Conservation (phyloP, 1,140 invertebrate species). For the Calycopis cecrops region DNA sequence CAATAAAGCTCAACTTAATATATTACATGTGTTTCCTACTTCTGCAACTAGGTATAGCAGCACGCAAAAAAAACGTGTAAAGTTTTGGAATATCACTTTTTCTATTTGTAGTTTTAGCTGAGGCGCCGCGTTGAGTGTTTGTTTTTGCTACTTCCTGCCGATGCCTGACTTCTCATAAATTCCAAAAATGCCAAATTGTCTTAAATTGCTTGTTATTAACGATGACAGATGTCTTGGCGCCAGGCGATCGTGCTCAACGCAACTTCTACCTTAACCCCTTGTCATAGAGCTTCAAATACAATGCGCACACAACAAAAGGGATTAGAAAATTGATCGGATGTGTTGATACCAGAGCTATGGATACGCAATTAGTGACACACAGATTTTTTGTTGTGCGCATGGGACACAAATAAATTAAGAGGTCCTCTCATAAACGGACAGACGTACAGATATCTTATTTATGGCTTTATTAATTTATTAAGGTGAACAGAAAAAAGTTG, state of each 20-base stretch:
- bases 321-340: conserved; percentile 46
- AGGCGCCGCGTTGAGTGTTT: conserved; percentile 37
- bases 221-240: conserved; percentile 71
- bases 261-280: conserved; percentile 23
- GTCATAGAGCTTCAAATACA: conserved; percentile 25
- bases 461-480: conserved; percentile 11
- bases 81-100: background rate
- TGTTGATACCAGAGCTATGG: conserved; percentile 60
- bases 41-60: background rate
- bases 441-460: conserved; percentile 12
- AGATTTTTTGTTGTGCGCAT: conserved; percentile 40
- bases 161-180: conserved; percentile 54
- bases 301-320: conserved; percentile 13
- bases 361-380: conserved; percentile 65
- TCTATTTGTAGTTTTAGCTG: background rate
- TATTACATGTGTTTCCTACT: background rate
- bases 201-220: conserved; percentile 73
- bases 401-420: conserved; percentile 21
- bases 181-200: conserved; percentile 70
- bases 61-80: conserved; percentile 4
- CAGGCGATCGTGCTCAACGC: conserved; percentile 24
- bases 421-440: conserved; percentile 10
- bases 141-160: conserved; percentile 65
- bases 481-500: too few relatives aligned
- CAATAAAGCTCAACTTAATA: background rate